Evolutionary conservation across 2,797 vertebrate genomes (phyloP).

Genomic region (Hypotaenidia okinawae): DNA sequence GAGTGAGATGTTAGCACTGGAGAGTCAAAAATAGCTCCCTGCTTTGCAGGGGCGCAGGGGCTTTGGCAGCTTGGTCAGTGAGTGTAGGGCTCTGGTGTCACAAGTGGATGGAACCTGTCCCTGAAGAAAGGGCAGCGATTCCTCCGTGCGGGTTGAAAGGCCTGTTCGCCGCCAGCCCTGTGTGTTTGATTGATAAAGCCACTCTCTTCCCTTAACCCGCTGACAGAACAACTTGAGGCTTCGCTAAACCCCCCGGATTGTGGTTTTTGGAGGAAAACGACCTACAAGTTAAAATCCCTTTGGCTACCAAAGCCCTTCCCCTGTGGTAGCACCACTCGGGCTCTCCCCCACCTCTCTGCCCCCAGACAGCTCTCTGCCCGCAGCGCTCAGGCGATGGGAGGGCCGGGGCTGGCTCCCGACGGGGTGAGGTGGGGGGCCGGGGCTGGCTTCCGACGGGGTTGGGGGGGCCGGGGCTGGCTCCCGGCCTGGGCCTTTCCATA

Average conservation of each 20-base stretch:
- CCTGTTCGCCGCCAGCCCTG: not conserved
- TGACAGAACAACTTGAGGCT: not conserved
- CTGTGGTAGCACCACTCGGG: not conserved
- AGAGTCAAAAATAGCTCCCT: not conserved
- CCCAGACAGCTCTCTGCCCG: too few relatives aligned
- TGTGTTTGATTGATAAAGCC: not conserved
- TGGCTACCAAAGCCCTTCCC: not conserved
- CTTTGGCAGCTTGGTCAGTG: not conserved
- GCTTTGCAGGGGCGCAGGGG: not conserved
- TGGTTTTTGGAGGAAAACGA: not conserved
- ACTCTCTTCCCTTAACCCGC: not conserved
- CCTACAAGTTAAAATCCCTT: not conserved
- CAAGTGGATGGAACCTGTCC: not conserved
- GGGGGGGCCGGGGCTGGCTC: rapidly evolving
- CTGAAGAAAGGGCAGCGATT: not conserved
- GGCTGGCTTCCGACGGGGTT: too few relatives aligned
- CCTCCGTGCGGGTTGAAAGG: not conserved
- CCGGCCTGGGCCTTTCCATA: too few relatives aligned
- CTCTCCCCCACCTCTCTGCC: too few relatives aligned
- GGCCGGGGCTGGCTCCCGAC: too few relatives aligned
- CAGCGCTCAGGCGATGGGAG: too few relatives aligned
- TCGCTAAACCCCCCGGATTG: not conserved
- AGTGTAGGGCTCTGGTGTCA: rapidly evolving
- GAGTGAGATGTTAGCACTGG: not conserved
- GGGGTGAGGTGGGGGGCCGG: too few relatives aligned